Evolutionary conservation across 2,113 vertebrate genomes (phyloP).

Genomic region (Electrona antarctica): DNA sequence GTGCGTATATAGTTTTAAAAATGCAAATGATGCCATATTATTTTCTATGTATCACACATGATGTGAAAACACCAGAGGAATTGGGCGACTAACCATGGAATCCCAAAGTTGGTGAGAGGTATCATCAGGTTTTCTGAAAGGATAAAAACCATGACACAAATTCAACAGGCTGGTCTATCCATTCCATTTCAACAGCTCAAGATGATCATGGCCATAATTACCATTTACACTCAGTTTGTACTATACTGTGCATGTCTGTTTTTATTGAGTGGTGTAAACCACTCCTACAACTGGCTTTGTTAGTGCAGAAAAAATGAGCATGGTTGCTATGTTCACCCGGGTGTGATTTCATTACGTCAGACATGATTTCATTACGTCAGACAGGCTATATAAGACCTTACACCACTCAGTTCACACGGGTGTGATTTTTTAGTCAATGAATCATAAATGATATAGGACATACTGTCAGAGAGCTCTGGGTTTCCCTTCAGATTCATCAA

Average conservation of each 20-base stretch:
- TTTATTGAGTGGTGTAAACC: too few species aligned
- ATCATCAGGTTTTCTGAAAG: slow-evolving; percentile 91
- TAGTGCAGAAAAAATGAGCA: too few species aligned
- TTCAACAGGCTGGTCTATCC: background rate
- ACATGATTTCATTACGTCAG: too few species aligned
- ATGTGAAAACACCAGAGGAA: background rate
- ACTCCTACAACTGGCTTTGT: too few species aligned
- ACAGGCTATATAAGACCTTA: too few species aligned
- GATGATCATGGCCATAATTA: background rate
- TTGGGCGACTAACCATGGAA: slow-evolving; percentile 86
- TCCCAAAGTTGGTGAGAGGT: slow-evolving; percentile 93
- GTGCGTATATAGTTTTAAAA: too few species aligned
- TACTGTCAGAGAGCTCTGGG: slow-evolving; percentile 90
- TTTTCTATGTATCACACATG: too few species aligned
- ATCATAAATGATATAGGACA: slow-evolving; percentile 40
- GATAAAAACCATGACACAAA: slow-evolving; percentile 24
- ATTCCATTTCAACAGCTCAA: background rate
- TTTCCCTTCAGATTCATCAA: slow-evolving; percentile 97
- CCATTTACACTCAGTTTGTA: background rate
- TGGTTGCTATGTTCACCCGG: too few species aligned
- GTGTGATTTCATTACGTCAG: too few species aligned
- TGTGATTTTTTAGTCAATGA: too few species aligned
- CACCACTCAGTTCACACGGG: too few species aligned
- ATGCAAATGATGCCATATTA: too few species aligned
- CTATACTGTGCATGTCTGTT: background rate